phyloP scores from a whole-genome alignment of 2,797 vertebrate genomes.

The Gymnothorax reevesii region DNA sequence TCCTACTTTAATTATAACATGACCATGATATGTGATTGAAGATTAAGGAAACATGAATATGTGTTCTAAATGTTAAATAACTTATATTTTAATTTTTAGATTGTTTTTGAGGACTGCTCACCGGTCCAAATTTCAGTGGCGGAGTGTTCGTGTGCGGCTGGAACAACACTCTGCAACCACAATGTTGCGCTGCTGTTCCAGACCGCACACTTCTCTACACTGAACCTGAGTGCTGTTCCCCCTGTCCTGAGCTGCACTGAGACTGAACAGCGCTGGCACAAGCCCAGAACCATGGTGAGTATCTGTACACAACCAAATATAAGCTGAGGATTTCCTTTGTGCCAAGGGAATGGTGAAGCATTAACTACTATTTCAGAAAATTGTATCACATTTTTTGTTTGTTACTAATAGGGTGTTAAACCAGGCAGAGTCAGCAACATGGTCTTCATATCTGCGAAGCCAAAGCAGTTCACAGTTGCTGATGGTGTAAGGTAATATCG shows the following conservation, averaged over 20 bases:
- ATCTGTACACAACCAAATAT: not conserved
- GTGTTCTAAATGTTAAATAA: too few species aligned
- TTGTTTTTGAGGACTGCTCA: too few species aligned
- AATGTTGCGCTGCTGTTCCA: not conserved
- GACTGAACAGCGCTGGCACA: conserved; percentile 1
- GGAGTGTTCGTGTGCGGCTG: too few species aligned
- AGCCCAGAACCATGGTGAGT: not conserved
- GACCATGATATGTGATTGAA: too few species aligned
- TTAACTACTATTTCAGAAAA: not conserved
- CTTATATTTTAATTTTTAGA: too few species aligned
- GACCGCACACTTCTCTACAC: not conserved
- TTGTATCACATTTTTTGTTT: not conserved
- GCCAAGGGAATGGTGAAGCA: not conserved
- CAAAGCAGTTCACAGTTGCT: conserved; percentile 21
- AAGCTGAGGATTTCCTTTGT: not conserved
- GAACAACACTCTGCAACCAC: not conserved
- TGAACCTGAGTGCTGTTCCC: not conserved
- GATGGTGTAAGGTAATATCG: conserved; percentile 33
- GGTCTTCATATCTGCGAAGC: conserved; percentile 26
- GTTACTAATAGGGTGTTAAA: conserved; percentile 33
- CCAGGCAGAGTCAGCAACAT: conserved; percentile 34
- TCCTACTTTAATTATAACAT: too few species aligned
- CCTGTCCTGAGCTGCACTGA: not conserved
- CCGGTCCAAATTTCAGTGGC: too few species aligned
- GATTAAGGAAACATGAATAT: too few species aligned